Percentiles rank a stretch among this genome's conserved stretches.
phyloP scores from a whole-genome alignment of 2,797 vertebrate species.

The Apogon hyalosoma region DNA sequence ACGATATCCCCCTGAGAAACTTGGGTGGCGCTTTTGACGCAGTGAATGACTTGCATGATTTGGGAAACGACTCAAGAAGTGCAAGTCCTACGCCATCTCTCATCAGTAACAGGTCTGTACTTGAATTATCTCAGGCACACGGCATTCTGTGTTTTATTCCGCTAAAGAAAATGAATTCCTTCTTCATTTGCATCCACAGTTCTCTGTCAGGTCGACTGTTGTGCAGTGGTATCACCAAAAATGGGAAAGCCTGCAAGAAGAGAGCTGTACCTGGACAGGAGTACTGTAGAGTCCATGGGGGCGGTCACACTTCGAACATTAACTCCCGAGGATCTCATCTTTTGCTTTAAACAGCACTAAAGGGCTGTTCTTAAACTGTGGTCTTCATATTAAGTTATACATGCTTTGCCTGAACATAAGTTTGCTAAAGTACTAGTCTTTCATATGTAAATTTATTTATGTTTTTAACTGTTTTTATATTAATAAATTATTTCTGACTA shows the following conservation, averaged over 20 bases:
- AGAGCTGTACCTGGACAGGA: slow-evolving; percentile 78
- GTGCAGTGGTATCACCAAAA: slow-evolving; percentile 85
- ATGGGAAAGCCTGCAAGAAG: slow-evolving; percentile 84
- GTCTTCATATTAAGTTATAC: neutral
- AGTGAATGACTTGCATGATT: slow-evolving; percentile 50
- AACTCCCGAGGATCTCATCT: slow-evolving; percentile 19
- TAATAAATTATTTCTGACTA: slow-evolving; percentile 56
- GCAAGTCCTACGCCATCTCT: slow-evolving; percentile 67
- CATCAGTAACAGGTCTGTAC: slow-evolving; percentile 76
- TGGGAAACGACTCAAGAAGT: slow-evolving; percentile 49
- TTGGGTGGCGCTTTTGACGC: slow-evolving; percentile 51
- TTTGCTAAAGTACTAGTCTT: neutral
- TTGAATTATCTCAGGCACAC: neutral
- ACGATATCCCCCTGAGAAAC: slow-evolving; percentile 66
- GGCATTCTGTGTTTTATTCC: neutral
- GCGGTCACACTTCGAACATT: slow-evolving; percentile 52
- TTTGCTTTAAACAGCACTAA: neutral
- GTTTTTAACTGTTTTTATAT: slow-evolving; percentile 26
- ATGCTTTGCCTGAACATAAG: neutral
- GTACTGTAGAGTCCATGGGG: slow-evolving; percentile 86
- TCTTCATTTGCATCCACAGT: slow-evolving; percentile 48
- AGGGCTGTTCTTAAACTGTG: neutral
- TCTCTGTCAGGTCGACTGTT: slow-evolving; percentile 72
- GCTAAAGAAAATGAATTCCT: neutral
- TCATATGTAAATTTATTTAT: neutral